These are phyloP conservation scores for Carpatolechia fugitivella DNA, from an alignment of 2,888 invertebrate genomes.

Conservation along the genomic window DNA sequence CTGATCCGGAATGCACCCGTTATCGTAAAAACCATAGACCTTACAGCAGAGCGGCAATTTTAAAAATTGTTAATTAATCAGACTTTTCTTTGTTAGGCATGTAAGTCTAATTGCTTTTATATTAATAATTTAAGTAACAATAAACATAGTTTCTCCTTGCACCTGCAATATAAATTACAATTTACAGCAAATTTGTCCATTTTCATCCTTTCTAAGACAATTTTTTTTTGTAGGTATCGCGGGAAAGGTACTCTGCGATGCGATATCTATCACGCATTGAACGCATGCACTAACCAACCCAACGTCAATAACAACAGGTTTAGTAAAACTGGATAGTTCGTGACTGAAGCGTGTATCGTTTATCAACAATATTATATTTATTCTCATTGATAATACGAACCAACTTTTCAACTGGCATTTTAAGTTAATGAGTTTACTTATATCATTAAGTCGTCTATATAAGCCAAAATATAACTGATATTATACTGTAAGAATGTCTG, in stretches of 20 bases:
- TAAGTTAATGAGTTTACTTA: not conserved
- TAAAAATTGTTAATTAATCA: too few relatives aligned
- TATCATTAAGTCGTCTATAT: not conserved
- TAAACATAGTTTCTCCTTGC: too few relatives aligned
- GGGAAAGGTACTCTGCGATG: not conserved
- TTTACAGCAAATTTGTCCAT: too few relatives aligned
- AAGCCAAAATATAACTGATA: too few relatives aligned
- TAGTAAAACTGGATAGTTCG: slow-evolving; percentile 27
- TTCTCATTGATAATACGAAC: slow-evolving; percentile 7
- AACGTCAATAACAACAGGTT: slow-evolving; percentile 1
- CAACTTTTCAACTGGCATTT: not conserved
- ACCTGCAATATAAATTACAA: too few relatives aligned
- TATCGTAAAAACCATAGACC: not conserved
- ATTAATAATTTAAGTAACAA: too few relatives aligned
- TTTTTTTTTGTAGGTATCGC: too few relatives aligned
- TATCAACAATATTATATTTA: slow-evolving; percentile 34
- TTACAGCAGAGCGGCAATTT: not conserved
- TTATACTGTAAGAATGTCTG: slow-evolving; percentile 53
- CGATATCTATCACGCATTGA: not conserved
- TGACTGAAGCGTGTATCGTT: slow-evolving; percentile 43
- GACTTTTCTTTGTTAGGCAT: too few relatives aligned
- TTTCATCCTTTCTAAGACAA: too few relatives aligned
- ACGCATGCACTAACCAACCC: not conserved
- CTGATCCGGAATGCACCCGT: too few relatives aligned
- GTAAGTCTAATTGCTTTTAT: too few relatives aligned